Base-by-base conservation (phyloP, 2,797 vertebrate species). In the Erpetoichthys calabaricus region DNA sequence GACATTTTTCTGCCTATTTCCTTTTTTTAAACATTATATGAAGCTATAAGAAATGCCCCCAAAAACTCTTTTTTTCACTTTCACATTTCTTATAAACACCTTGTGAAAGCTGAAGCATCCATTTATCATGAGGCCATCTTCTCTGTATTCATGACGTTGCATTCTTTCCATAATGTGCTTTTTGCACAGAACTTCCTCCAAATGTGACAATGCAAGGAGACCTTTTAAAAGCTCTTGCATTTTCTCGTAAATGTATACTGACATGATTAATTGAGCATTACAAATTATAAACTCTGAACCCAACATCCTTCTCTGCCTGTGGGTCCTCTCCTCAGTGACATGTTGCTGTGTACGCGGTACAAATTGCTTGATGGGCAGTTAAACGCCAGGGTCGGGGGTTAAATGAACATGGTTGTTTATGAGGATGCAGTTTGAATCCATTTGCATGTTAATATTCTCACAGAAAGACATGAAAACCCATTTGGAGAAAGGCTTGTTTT, bases 391-490 rank as follows among this genome's bases (percentile, higher is more conserved):
- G 91, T 92, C 88, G 75, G 75, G 80, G 94, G 94, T 97, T 98
- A 97, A 97, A 98, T 90, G 92, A 92, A 94, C 90, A 92, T 79
- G 81, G 92, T 91, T 97, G 92, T 97, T 97, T 98, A 94, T 94
- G 90, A 95, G 91, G 93, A 95, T 92, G 89, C 81, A 79, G 85
- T 85, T 85, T 75, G 90, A 91, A 96, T 96, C 87, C 86, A 97
- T 98, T 97, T 98, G 92, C 94, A 98, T 97, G 89, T 94, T 95
- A 98, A 98, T 97, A 88, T 91, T 84, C 88, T 87, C 89, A 79
- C 81, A 75, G 78, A 83, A 83, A 89, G 82, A 80, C 75, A 77
- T 73, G 65, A 75, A 78, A 81, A 83, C 74, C 78, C 81, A 77
- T 76, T 80, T 89, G 84, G 83, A 86, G 88, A 89, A 91, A 84